A percentile compares a stretch with the other conserved stretches of the same genome.
phyloP scores from a whole-genome alignment of 2,888 invertebrate genomes.

The Phalangium opilio region DNA sequence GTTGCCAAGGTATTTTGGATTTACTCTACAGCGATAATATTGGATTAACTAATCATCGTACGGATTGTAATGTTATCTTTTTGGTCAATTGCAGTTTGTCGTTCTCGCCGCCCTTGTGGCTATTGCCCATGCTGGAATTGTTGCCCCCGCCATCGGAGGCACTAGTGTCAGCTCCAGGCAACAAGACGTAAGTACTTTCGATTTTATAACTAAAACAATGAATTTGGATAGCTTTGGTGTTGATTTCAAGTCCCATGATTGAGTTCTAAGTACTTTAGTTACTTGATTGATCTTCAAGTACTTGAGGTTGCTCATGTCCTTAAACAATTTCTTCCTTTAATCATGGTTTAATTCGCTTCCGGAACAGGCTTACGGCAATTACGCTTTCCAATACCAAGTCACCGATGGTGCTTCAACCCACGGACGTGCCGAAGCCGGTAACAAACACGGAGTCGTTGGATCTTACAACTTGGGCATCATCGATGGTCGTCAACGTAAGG shows the following conservation, averaged over 20 bases:
- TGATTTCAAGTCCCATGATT: too few relatives aligned
- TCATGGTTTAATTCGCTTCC: too few relatives aligned
- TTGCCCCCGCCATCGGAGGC: slow-evolving; percentile 6
- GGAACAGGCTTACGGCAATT: slow-evolving; percentile 14
- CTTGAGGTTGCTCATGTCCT: too few relatives aligned
- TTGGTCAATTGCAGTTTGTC: neutral
- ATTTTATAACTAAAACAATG: too few relatives aligned
- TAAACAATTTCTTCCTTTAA: too few relatives aligned
- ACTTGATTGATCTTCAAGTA: too few relatives aligned
- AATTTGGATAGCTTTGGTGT: too few relatives aligned
- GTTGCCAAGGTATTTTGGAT: too few relatives aligned
- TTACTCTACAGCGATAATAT: too few relatives aligned
- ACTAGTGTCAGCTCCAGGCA: slow-evolving; percentile 11
- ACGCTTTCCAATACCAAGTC: slow-evolving; percentile 15
- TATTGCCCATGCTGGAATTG: slow-evolving; percentile 1
- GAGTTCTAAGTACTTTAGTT: too few relatives aligned
- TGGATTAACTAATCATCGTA: too few relatives aligned
- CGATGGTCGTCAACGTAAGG: slow-evolving; percentile 17
- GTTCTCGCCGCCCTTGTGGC: slow-evolving; percentile 6
- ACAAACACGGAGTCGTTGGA: slow-evolving; percentile 14
- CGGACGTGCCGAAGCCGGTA: slow-evolving; percentile 16
- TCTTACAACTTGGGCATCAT: slow-evolving; percentile 16
- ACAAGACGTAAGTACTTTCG: slow-evolving; percentile 16
- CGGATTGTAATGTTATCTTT: too few relatives aligned
- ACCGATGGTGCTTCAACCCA: slow-evolving; percentile 14